Conservation (phyloP, 2,888 invertebrate genomes). For the Phaonia tiefii region DNA sequence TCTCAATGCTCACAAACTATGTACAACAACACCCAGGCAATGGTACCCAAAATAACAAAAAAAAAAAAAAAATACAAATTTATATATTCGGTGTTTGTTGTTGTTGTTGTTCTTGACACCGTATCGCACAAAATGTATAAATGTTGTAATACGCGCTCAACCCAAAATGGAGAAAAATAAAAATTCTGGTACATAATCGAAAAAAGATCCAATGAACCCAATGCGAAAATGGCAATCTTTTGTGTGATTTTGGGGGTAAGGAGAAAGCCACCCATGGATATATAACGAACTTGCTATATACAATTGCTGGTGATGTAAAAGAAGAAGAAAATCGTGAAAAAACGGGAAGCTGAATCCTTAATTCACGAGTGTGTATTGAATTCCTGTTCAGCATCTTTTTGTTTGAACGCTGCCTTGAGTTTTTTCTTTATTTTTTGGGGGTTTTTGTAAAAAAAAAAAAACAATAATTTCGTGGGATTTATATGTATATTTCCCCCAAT, state of each 20-base stretch:
- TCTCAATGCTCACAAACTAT: slow-evolving; percentile 72
- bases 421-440: background rate
- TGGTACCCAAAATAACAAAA: slow-evolving; percentile 49
- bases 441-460: slow-evolving; percentile 1
- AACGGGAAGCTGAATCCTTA: slow-evolving; percentile 44
- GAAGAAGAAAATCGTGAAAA: slow-evolving; percentile 47
- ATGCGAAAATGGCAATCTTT: slow-evolving; percentile 33
- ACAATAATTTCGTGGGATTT: slow-evolving; percentile 27
- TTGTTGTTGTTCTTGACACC: too few species aligned
- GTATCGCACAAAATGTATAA: slow-evolving; percentile 37
- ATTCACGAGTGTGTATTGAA: slow-evolving; percentile 67
- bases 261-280: slow-evolving; percentile 23
- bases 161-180: slow-evolving; percentile 50
- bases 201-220: slow-evolving; percentile 69
- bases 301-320: slow-evolving; percentile 35
- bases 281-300: slow-evolving; percentile 53
- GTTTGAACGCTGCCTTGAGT: slow-evolving; percentile 14
- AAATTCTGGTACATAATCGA: slow-evolving; percentile 56
- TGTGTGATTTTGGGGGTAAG: background rate
- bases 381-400: slow-evolving; percentile 65
- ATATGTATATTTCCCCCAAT: slow-evolving; percentile 59
- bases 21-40: slow-evolving; percentile 49
- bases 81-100: too few species aligned
- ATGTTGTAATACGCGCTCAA: slow-evolving; percentile 55
- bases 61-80: slow-evolving; percentile 35